These are phyloP conservation scores for Ectropis grisescens DNA, from an alignment of 1,140 invertebrate genomes.

Conservation along the genomic window DNA sequence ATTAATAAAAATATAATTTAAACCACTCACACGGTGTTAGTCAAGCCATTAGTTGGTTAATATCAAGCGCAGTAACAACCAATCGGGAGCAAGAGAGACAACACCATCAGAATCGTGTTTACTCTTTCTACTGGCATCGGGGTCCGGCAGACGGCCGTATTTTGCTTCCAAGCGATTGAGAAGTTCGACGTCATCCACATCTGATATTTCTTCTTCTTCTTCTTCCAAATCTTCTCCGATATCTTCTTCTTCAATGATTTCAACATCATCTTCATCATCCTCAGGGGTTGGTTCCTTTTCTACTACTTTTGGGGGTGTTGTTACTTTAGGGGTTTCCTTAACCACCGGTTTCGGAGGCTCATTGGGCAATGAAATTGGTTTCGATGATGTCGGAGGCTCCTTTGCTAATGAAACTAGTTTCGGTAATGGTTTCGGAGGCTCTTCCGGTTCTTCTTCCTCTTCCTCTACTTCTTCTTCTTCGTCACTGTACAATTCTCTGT, in stretches of 20 bases:
- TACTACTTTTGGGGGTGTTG: slow-evolving; percentile 5
- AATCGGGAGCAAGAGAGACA: too few relatives aligned
- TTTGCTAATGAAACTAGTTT: too few relatives aligned
- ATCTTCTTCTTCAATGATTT: slow-evolving; percentile 63
- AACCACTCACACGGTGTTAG: too few relatives aligned
- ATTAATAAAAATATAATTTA: too few relatives aligned
- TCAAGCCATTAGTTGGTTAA: too few relatives aligned
- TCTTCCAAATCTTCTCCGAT: slow-evolving; percentile 64
- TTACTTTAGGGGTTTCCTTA: too few relatives aligned
- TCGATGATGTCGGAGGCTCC: too few relatives aligned
- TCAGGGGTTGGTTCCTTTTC: slow-evolving; percentile 9
- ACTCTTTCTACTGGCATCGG: too few relatives aligned
- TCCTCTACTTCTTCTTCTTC: slow-evolving; percentile 34
- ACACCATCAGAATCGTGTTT: too few relatives aligned
- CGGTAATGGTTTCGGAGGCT: slow-evolving; percentile 10
- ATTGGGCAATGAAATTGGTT: too few relatives aligned
- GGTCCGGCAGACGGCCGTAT: slow-evolving; percentile 76
- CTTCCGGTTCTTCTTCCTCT: slow-evolving; percentile 41
- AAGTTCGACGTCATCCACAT: slow-evolving; percentile 75
- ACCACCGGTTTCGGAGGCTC: too few relatives aligned
- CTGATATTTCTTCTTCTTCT: slow-evolving; percentile 74
- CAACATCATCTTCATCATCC: slow-evolving; percentile 62
- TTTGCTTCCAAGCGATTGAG: slow-evolving; percentile 78
- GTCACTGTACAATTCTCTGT: slow-evolving; percentile 46
- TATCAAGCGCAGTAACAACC: too few relatives aligned